Conservation (phyloP, 2,113 vertebrate species). For the Antigone vipio region DNA sequence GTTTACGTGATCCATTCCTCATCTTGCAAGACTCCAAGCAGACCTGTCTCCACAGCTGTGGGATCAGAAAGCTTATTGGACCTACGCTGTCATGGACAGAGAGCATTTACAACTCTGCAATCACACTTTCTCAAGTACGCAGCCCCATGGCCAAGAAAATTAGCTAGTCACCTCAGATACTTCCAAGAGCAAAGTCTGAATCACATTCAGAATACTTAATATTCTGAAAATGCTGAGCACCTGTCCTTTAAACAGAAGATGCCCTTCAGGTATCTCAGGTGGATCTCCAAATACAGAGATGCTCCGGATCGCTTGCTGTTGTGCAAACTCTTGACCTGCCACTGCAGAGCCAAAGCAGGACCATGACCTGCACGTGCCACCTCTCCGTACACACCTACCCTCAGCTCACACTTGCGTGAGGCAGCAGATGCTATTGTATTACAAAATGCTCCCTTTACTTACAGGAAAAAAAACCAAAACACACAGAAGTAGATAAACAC, state of each 20-base stretch:
- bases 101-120: background rate
- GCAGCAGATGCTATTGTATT: background rate
- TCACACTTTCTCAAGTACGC: rapidly evolving
- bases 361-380: background rate
- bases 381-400: background rate
- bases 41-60: background rate
- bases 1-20: background rate
- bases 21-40: background rate
- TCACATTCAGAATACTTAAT: background rate
- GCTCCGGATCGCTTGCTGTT: background rate
- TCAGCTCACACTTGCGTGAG: rapidly evolving
- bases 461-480: background rate
- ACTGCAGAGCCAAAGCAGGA: background rate
- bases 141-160: background rate
- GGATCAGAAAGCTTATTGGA: background rate
- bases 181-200: background rate
- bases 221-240: background rate
- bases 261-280: background rate
- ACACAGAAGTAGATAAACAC: background rate
- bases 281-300: background rate
- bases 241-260: background rate
- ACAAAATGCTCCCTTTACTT: background rate
- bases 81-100: background rate
- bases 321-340: background rate
- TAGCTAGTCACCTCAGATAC: background rate